These are phyloP conservation scores for Beaufortia kweichowensis DNA, from an alignment of 2,113 vertebrate species.

Conservation along the genomic window DNA sequence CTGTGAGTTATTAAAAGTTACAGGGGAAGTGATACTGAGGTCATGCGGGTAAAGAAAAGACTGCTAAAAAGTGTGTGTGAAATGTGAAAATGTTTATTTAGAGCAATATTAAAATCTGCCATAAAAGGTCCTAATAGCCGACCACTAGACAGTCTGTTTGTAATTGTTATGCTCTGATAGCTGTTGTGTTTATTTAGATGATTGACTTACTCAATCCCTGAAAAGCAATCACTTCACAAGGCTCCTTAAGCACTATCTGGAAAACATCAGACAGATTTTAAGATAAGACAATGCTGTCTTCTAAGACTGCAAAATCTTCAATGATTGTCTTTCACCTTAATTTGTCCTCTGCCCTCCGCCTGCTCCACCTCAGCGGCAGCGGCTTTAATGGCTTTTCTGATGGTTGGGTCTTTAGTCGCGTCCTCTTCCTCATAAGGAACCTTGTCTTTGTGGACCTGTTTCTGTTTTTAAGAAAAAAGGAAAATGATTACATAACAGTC, in stretches of 20 bases:
- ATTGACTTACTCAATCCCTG: slow-evolving; percentile 52
- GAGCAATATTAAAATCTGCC: too few species aligned
- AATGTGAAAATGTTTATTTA: too few species aligned
- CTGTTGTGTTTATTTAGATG: not conserved
- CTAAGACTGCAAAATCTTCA: too few species aligned
- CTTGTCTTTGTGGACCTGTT: slow-evolving; percentile 66
- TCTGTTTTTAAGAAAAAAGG: slow-evolving; percentile 52
- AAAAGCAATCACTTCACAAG: slow-evolving; percentile 61
- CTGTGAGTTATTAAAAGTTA: too few species aligned
- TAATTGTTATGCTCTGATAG: too few species aligned
- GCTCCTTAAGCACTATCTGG: slow-evolving; percentile 75
- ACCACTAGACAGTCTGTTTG: too few species aligned
- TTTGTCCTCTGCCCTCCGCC: slow-evolving; percentile 68
- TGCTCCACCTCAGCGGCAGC: slow-evolving; percentile 67
- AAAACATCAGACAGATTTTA: not conserved
- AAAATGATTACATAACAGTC: not conserved
- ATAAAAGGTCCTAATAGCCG: too few species aligned
- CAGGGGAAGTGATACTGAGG: too few species aligned
- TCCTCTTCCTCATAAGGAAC: slow-evolving; percentile 64
- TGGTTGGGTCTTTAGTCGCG: slow-evolving; percentile 60
- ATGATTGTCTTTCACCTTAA: slow-evolving; percentile 62
- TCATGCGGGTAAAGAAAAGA: too few species aligned
- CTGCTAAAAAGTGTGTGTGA: too few species aligned
- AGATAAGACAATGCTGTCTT: too few species aligned
- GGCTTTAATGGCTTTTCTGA: slow-evolving; percentile 67